These are phyloP conservation scores for Dolichotis patagonum DNA, from an alignment of 2,113 vertebrate species.

Conservation along the genomic window DNA sequence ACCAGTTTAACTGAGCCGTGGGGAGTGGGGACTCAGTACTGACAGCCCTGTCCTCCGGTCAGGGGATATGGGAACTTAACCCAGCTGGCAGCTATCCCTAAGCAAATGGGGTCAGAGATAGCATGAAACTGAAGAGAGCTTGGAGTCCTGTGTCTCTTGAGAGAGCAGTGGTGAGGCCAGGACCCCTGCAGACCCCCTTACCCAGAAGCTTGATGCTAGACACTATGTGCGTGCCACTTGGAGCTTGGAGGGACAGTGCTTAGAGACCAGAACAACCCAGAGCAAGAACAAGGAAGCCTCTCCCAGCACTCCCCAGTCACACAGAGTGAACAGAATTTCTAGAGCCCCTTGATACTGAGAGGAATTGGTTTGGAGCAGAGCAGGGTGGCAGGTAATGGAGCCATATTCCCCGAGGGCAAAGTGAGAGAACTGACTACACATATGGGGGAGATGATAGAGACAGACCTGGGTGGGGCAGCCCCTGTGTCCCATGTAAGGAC, in stretches of 20 bases:
- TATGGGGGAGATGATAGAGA: accelerated
- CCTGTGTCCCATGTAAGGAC: neutral
- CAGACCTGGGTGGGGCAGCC: neutral
- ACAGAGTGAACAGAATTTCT: no score
- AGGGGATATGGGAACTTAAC: neutral
- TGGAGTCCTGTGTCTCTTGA: neutral
- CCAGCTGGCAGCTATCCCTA: neutral
- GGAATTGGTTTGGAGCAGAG: neutral
- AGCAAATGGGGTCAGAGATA: no score
- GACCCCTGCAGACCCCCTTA: neutral
- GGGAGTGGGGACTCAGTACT: neutral
- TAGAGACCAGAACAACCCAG: neutral
- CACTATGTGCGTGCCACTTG: neutral
- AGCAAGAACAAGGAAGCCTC: accelerated
- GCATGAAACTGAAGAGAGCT: accelerated
- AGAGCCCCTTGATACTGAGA: neutral
- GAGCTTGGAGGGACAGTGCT: no score
- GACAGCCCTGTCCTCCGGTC: neutral
- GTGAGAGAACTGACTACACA: accelerated
- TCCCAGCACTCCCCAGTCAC: neutral
- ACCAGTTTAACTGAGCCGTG: neutral
- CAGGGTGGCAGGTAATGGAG: no score
- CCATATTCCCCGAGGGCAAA: neutral
- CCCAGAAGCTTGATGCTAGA: accelerated
- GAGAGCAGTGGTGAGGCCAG: neutral